A percentile compares a stretch with the other conserved stretches of the same genome.
Evolutionary conservation across 2,113 vertebrate species (phyloP).

Genomic region (Castor canadensis): DNA sequence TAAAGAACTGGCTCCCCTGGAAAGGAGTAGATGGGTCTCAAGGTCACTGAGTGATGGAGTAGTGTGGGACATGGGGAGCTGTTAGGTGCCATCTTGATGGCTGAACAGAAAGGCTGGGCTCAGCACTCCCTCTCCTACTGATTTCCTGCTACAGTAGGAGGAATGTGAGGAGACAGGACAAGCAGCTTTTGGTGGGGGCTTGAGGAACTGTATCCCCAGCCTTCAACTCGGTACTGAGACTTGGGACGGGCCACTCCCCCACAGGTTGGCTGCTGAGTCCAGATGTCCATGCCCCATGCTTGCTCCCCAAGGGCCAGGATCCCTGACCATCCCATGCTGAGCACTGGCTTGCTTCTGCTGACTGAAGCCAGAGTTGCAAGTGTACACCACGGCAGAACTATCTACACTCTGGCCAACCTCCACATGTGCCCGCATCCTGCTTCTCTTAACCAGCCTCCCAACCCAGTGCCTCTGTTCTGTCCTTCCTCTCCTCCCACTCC

Average conservation of each 20-base stretch:
- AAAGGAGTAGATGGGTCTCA: neutral
- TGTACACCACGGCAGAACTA: neutral
- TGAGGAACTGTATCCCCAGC: neutral
- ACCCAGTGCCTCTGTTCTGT: neutral
- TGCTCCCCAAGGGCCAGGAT: accelerated
- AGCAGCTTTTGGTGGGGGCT: neutral
- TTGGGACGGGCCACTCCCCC: neutral
- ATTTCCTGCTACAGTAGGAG: no score
- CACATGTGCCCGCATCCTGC: neutral
- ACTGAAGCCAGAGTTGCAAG: no score
- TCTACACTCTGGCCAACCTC: neutral
- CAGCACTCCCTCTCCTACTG: no score
- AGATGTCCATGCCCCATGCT: accelerated
- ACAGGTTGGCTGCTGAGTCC: neutral
- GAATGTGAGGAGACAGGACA: neutral
- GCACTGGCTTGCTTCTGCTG: neutral
- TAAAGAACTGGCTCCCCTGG: neutral
- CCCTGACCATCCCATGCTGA: accelerated
- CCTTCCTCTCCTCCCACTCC: neutral
- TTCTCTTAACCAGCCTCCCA: neutral
- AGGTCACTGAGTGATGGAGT: neutral
- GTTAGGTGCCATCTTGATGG: neutral
- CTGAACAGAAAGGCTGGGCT: no score
- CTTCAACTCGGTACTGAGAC: neutral
- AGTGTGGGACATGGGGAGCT: neutral